Evolutionary conservation across 2,797 vertebrate species (phyloP), one percentile per base, ranked within the genome.

Genomic region (Psittacula derbiana): DNA sequence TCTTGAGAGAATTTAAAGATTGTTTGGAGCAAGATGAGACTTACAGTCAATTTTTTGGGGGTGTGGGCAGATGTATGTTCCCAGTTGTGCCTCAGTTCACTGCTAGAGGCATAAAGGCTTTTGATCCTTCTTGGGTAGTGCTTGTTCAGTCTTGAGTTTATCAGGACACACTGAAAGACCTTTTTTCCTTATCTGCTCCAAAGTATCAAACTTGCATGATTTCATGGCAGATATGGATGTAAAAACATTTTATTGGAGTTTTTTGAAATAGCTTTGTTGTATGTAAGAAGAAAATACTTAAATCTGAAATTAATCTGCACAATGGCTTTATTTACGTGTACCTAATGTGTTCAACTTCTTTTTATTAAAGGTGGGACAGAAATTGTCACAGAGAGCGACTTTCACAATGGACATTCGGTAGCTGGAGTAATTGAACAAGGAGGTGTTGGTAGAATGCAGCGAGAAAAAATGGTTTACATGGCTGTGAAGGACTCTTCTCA

Each of bases 401-500:
- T 99, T 90, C 99, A 99, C 93, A 99, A 98, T 90, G 99, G 99
- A 64, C 99, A 99, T 94, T 95, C 98, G 91, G 98, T 98, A 70
- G 80, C 98, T 94, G 98, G 98, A 86, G 99, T 99, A 75, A 98
- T 99, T 94, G 99, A 99, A 95, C 98, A 99, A 83, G 98, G 98
- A 61, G 97, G 98, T n/a, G 98, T 98, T 21, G 99, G 98, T 67
- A 98, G 99, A 96, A 97, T 98, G 86, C 98, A 99, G 62, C 98
- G 99, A 94, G 99, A 99, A 97, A 99, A 99, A 98, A 99, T 99
- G 99, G 99, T 99, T 96, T 99, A 99, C 97, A 99, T 99, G 99
- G 99, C 99, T 67, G 99, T 99, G 79, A 99, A 99, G 97, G 99
- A 99, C 96, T 98, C 98, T 69, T 98, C 98, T 95, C 98, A 99